A percentile compares a stretch with the other conserved stretches of the same genome.
phyloP scores from a whole-genome alignment of 2,797 vertebrate species.

The Arctocebus calabarensis region DNA sequence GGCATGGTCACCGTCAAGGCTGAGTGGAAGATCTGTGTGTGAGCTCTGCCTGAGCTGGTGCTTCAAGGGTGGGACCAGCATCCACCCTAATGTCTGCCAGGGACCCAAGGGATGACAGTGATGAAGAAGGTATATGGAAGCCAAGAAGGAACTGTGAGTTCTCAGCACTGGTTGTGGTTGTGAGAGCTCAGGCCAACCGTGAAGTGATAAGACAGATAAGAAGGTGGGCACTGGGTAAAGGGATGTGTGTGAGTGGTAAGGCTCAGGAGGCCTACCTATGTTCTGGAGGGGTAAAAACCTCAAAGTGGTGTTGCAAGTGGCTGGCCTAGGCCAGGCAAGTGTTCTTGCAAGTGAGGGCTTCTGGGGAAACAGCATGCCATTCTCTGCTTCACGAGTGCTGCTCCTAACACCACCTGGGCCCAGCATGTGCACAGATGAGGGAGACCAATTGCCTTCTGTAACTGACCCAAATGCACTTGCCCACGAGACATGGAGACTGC shows the following conservation, averaged over 20 bases:
- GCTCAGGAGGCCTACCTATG: accelerated
- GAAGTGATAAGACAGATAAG: not conserved
- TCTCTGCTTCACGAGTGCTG: not conserved
- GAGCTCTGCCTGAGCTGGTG: not conserved
- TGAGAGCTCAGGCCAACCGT: not conserved
- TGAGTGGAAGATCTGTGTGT: not conserved
- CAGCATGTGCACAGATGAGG: accelerated
- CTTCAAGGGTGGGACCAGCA: not conserved
- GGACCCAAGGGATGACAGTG: not conserved
- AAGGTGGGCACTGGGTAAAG: not conserved
- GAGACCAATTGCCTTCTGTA: not conserved
- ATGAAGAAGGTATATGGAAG: not conserved
- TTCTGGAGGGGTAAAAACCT: not conserved
- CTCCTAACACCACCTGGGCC: not conserved
- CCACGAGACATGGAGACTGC: accelerated
- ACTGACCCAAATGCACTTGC: accelerated
- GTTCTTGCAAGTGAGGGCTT: not conserved
- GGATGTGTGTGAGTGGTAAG: accelerated
- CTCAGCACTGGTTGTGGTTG: not conserved
- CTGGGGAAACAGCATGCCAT: not conserved
- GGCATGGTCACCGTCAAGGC: not conserved
- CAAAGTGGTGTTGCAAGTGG: not conserved
- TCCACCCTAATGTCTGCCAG: no score
- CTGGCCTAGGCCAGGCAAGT: no score
- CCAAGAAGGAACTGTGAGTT: not conserved